Conservation (phyloP, 2,797 vertebrate genomes). For the Erithacus rubecula region DNA sequence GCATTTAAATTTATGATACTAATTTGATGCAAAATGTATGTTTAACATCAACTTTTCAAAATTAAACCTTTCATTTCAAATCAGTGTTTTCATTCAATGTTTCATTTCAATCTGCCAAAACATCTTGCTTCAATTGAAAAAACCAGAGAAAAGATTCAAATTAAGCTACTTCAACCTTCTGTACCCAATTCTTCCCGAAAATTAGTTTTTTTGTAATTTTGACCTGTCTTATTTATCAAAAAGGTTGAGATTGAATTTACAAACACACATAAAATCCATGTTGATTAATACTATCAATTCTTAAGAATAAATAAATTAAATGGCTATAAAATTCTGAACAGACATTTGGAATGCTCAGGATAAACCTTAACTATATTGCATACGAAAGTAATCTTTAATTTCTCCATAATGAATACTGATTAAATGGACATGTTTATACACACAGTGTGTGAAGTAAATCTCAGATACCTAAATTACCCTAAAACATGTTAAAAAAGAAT, state of each 20-base stretch:
- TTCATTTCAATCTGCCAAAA: not conserved
- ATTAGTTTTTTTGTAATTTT: not conserved
- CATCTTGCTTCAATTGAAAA: not conserved
- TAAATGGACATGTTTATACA: not conserved
- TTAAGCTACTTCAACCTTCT: not conserved
- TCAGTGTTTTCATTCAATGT: not conserved
- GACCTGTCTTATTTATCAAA: not conserved
- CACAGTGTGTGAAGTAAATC: rapidly evolving
- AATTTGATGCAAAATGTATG: not conserved
- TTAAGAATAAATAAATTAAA: not conserved
- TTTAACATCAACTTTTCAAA: not conserved
- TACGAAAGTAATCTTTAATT: not conserved
- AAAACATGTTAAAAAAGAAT: not conserved
- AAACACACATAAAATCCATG: not conserved
- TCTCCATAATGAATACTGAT: not conserved
- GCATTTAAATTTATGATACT: not conserved
- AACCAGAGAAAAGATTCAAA: not conserved
- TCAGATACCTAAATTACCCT: not conserved
- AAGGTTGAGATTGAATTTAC: not conserved
- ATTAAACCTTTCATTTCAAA: not conserved
- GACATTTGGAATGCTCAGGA: not conserved
- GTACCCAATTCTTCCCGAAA: not conserved
- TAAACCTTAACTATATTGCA: rapidly evolving
- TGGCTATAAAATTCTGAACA: not conserved
- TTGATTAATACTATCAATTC: not conserved